Percentiles rank a stretch among this genome's conserved stretches.
Evolutionary conservation across 2,888 invertebrate genomes (phyloP).

Genomic region (Eumacrocentrus americanus): DNA sequence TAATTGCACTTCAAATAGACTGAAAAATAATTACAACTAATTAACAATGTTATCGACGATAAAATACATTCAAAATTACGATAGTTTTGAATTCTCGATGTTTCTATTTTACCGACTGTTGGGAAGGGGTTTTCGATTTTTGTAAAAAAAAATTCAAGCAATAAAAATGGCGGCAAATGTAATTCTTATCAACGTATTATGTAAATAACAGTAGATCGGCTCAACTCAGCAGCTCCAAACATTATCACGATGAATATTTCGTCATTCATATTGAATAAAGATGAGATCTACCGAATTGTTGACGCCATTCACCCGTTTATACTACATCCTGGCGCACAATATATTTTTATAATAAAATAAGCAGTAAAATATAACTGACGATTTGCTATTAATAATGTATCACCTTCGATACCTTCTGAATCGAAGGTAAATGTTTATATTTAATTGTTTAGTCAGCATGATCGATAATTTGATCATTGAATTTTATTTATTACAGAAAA

Average conservation of each 20-base stretch:
- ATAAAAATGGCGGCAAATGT: too few species aligned
- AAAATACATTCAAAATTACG: too few species aligned
- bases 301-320: background rate
- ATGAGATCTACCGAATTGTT: background rate
- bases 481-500: constrained; percentile 30
- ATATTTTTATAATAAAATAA: background rate
- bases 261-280: constrained; percentile 16
- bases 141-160: too few species aligned
- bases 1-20: too few species aligned
- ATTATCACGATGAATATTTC: constrained; percentile 22
- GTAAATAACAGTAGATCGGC: background rate
- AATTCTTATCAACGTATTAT: too few species aligned
- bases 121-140: too few species aligned
- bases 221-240: background rate
- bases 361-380: background rate
- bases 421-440: background rate
- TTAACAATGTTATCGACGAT: too few species aligned
- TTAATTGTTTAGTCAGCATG: background rate
- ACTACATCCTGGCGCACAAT: background rate
- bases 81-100: too few species aligned
- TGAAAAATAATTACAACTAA: too few species aligned
- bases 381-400: constrained; percentile 10
- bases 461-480: background rate
- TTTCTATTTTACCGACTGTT: too few species aligned
- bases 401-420: background rate